Evolutionary conservation across 2,113 vertebrate species (phyloP), one percentile per base, ranked within the genome.

Genomic region (Pelodiscus sinensis): DNA sequence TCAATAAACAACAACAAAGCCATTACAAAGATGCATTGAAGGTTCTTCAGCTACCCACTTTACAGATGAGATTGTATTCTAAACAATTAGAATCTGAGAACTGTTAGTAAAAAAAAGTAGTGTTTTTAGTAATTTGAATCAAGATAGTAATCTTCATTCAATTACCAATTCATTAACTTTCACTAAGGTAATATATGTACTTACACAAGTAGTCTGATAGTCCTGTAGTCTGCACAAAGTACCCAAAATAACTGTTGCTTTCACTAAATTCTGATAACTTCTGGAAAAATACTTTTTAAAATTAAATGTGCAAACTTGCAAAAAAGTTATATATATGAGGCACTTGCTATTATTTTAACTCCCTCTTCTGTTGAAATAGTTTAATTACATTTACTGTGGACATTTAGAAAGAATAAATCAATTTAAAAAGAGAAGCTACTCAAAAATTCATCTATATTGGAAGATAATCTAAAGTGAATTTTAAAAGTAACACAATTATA

Each of bases 1-100:
- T 97, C 97, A 98, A 98, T 98, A 98, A 98, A 97, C 96, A 98
- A 98, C 98, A 98, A 98, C 97, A 97, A 97, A 97, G 97, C 97
- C 97, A 98, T 98, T 98, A 98, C 95, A 98, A 97, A 98, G 97
- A 98, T 75, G 92, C 96, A 97, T 11, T 94, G 95, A 98, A 97
- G 97, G 96, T 95, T 95, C 96, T 98, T 94, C 79, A 83, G 97
- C 96, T 96, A 95, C 94, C 89, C 94, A 62, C 94, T 90, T 95
- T 94, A 92, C 92, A 95, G 96, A 97, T 89, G 73, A 82, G 90
- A 94, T 54, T 95, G 88, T 79, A 94, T 95, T 88, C 60, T 51
- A 60, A 96, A 97, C 97, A 97, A 96, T 94, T 94, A 95, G 75
- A 96, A 94, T 82, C 86, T 88, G 84, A 93, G 95, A 97, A 95